These are phyloP conservation scores for Dendronephthya gigantea DNA, from an alignment of 64 coral and sea anemone species.

Conservation along the genomic window DNA sequence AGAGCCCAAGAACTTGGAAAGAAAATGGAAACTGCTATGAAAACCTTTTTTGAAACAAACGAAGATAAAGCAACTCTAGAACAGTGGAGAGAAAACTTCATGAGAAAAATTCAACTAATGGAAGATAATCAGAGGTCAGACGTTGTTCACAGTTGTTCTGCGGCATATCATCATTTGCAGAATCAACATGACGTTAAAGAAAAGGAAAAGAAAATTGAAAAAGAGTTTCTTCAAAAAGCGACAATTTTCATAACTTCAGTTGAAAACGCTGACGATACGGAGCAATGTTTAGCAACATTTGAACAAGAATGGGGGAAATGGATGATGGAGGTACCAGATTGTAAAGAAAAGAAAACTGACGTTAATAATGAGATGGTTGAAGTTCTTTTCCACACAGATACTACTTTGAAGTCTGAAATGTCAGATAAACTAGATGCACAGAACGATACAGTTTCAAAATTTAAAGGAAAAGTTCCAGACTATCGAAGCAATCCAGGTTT, in stretches of 20 bases:
- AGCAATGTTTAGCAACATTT: background rate
- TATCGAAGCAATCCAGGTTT: no score
- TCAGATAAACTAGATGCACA: background rate
- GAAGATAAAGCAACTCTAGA: background rate
- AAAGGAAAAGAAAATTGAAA: background rate
- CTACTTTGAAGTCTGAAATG: background rate
- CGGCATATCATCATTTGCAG: background rate
- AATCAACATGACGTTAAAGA: background rate
- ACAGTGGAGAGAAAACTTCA: background rate
- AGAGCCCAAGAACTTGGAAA: background rate
- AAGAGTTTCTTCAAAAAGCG: background rate
- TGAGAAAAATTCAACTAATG: background rate
- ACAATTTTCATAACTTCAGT: background rate
- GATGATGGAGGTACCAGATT: background rate
- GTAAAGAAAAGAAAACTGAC: background rate
- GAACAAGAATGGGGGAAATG: background rate
- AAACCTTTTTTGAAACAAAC: background rate
- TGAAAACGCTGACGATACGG: background rate
- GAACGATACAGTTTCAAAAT: background rate
- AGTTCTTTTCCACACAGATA: background rate
- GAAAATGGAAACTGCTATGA: background rate
- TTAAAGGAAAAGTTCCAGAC: background rate
- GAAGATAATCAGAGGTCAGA: background rate
- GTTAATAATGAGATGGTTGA: background rate
- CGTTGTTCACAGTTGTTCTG: background rate